Percentiles rank a stretch among this genome's conserved stretches.
Evolutionary conservation across 2,888 invertebrate genomes (phyloP).

Genomic region (Xestobium rufovillosum): DNA sequence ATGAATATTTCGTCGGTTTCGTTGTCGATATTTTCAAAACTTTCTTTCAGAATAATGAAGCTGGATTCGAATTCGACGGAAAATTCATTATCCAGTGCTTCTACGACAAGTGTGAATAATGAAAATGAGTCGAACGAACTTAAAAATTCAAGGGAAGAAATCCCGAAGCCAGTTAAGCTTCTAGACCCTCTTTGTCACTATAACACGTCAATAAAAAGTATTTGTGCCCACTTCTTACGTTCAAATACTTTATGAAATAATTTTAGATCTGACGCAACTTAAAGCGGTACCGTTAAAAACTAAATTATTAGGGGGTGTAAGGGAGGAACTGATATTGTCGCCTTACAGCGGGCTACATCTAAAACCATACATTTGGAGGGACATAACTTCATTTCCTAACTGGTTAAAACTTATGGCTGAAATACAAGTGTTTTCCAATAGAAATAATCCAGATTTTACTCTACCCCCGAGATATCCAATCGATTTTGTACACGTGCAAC

Average conservation of each 20-base stretch:
- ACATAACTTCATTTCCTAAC: constrained; percentile 41
- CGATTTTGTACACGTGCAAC: constrained; percentile 81
- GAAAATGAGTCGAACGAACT: constrained; percentile 16
- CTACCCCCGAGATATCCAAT: constrained; percentile 52
- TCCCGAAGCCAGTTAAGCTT: constrained; percentile 24
- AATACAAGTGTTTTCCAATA: constrained; percentile 46
- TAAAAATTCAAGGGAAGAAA: constrained; percentile 15
- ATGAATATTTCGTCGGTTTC: too few species aligned
- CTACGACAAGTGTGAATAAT: constrained; percentile 10
- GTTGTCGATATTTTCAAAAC: neutral
- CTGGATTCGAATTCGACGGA: neutral
- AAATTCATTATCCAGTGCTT: constrained; percentile 1
- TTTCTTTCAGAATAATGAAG: neutral
- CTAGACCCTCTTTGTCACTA: constrained; percentile 39
- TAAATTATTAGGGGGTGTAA: constrained; percentile 3
- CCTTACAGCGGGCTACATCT: neutral
- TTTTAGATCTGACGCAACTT: constrained; percentile 28
- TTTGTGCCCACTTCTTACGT: constrained; percentile 19
- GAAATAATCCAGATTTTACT: constrained; percentile 31
- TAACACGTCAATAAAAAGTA: constrained; percentile 39
- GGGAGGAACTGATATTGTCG: neutral
- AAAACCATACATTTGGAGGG: constrained; percentile 29
- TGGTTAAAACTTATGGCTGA: neutral
- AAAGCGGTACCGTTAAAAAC: neutral
- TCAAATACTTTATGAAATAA: constrained; percentile 4